Evolutionary conservation across 2,113 vertebrate genomes (phyloP), one percentile per base, ranked within the genome.

Genomic region (Steatornis caripensis): DNA sequence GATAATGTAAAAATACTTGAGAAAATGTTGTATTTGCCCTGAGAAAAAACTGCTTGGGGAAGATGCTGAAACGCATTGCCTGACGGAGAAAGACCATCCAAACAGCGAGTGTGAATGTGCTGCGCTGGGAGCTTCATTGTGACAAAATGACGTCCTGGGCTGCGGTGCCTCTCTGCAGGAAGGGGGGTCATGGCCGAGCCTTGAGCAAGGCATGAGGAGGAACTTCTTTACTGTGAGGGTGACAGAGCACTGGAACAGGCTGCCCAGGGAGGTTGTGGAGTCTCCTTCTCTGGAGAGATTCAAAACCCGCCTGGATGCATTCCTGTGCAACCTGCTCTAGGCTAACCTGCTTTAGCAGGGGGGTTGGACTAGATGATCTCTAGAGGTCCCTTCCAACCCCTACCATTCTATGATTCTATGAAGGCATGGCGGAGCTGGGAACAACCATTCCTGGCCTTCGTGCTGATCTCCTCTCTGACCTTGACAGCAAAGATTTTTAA

Each of bases 181-280:
- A 87, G 49, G 20, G 68, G 48, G 57, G 68, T 34, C 74, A 43
- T 0, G 0, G 37, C 62, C 1, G 10, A 3, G 6, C 26, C 62
- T 86, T 11, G 7, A 81, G 54, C 27, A 41, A 82, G 61, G 58
- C 72, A 43, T 37, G 16, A n/a, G n/a, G n/a, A n/a, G n/a, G n/a
- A n/a, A n/a, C n/a, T n/a, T n/a, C n/a, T n/a, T n/a, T n/a, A n/a
- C n/a, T n/a, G n/a, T n/a, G n/a, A n/a, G n/a, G n/a, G n/a, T n/a
- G n/a, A n/a, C n/a, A n/a, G n/a, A n/a, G n/a, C n/a, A n/a, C n/a
- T n/a, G n/a, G n/a, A n/a, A n/a, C n/a, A n/a, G n/a, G n/a, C n/a
- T n/a, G n/a, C n/a, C n/a, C n/a, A n/a, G n/a, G n/a, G n/a, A n/a
- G n/a, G n/a, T n/a, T n/a, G n/a, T n/a, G n/a, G n/a, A n/a, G n/a